Evolutionary conservation across 2,113 vertebrate genomes (phyloP).

Genomic region (Ptychochromis oligacanthus): DNA sequence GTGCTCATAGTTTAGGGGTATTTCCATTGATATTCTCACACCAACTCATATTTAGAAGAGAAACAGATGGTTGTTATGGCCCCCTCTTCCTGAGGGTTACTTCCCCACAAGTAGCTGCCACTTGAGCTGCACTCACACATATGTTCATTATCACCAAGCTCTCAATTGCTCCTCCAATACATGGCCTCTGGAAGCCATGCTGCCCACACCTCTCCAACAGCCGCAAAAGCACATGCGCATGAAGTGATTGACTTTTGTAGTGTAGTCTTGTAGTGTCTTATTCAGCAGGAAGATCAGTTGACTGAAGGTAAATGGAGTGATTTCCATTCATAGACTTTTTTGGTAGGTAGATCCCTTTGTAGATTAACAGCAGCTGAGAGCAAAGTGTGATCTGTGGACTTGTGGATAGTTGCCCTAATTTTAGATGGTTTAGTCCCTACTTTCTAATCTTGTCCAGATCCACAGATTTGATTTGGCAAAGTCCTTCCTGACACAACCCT

Average conservation of each 20-base stretch:
- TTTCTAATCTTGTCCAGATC: too few relatives aligned
- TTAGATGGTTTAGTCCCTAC: too few relatives aligned
- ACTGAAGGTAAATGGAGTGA: background rate
- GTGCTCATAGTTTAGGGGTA: conserved; percentile 2
- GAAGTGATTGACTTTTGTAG: background rate
- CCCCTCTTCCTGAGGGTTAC: conserved; percentile 46
- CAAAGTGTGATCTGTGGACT: background rate
- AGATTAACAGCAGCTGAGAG: background rate
- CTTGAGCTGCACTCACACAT: conserved; percentile 61
- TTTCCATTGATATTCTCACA: conserved; percentile 35
- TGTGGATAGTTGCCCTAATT: too few relatives aligned
- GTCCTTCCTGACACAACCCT: too few relatives aligned
- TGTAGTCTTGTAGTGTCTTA: too few relatives aligned
- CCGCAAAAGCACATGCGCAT: conserved; percentile 33
- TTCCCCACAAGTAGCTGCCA: conserved; percentile 45
- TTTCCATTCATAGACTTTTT: background rate
- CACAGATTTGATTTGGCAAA: too few relatives aligned
- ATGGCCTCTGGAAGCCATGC: conserved; percentile 36
- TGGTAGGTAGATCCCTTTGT: background rate
- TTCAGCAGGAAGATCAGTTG: background rate
- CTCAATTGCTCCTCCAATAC: conserved; percentile 47
- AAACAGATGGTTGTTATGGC: conserved; percentile 59
- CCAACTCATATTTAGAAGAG: conserved; percentile 38
- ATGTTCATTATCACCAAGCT: conserved; percentile 65
- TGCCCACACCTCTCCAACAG: conserved; percentile 20